Percentiles rank a stretch among this genome's conserved stretches.
Evolutionary conservation across 1,140 invertebrate genomes (phyloP).

Genomic region (Papilio polyxenes): DNA sequence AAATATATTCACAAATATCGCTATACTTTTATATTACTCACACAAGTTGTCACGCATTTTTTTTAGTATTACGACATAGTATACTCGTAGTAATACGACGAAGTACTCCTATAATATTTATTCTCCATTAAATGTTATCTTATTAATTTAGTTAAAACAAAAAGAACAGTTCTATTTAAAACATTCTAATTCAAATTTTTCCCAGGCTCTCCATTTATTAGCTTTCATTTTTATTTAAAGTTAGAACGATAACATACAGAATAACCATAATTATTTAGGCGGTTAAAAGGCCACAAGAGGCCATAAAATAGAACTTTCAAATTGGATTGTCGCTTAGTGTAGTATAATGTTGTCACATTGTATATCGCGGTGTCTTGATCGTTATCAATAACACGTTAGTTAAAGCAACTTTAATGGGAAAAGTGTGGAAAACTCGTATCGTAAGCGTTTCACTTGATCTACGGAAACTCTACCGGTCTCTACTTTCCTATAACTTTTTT

Average conservation of each 20-base stretch:
- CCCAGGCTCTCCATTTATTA: too few species aligned
- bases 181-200: too few species aligned
- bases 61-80: too few species aligned
- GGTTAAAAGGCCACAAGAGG: neutral
- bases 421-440: conserved; percentile 26
- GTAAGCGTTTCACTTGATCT: neutral
- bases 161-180: too few species aligned
- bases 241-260: too few species aligned
- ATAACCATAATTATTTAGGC: neutral
- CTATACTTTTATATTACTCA: neutral
- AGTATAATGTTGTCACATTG: neutral
- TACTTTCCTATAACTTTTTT: conserved; percentile 3
- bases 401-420: conserved; percentile 17
- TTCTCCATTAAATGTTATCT: too few species aligned
- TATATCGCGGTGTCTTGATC: neutral
- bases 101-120: too few species aligned
- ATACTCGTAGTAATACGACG: too few species aligned
- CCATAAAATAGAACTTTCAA: neutral
- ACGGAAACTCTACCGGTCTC: conserved; percentile 6
- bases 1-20: neutral
- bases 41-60: too few species aligned
- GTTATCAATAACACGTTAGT: neutral
- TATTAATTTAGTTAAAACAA: too few species aligned
- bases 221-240: too few species aligned
- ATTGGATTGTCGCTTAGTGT: neutral